Evolutionary conservation across 2,113 vertebrate species (phyloP).

Genomic region (Mormoops blainvillei): DNA sequence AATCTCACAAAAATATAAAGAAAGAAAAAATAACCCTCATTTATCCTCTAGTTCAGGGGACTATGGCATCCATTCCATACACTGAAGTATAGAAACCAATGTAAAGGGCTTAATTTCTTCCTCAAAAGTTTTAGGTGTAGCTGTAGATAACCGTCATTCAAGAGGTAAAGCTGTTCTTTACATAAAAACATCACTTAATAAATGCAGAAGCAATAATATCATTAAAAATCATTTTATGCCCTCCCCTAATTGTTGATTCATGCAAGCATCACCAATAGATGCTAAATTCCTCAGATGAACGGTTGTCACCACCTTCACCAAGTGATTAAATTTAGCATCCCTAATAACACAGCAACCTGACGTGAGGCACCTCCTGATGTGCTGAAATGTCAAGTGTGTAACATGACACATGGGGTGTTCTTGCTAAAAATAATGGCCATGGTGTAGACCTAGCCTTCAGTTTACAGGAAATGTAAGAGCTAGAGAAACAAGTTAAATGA

Average conservation of each 20-base stretch:
- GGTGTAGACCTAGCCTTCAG: not conserved
- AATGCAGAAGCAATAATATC: not conserved
- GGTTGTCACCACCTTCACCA: not conserved
- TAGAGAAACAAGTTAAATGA: not conserved
- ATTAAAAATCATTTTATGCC: not conserved
- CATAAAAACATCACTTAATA: not conserved
- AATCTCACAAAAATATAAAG: not conserved
- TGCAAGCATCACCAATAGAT: not conserved
- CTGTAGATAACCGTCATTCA: not conserved
- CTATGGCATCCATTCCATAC: too few species aligned
- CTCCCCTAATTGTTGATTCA: not conserved
- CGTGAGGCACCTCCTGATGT: not conserved
- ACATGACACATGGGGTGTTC: not conserved
- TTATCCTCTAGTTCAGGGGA: not conserved
- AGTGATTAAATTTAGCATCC: not conserved
- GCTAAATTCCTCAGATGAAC: not conserved
- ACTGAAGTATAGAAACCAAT: not conserved
- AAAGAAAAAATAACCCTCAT: not conserved
- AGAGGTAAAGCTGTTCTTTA: not conserved
- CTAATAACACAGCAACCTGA: not conserved
- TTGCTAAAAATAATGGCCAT: not conserved
- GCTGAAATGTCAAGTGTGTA: not conserved
- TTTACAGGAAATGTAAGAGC: not conserved
- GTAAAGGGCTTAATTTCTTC: not conserved
- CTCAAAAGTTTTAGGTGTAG: not conserved